Base-by-base conservation (phyloP, 2,888 invertebrate genomes). In the Orthosia cruda region DNA sequence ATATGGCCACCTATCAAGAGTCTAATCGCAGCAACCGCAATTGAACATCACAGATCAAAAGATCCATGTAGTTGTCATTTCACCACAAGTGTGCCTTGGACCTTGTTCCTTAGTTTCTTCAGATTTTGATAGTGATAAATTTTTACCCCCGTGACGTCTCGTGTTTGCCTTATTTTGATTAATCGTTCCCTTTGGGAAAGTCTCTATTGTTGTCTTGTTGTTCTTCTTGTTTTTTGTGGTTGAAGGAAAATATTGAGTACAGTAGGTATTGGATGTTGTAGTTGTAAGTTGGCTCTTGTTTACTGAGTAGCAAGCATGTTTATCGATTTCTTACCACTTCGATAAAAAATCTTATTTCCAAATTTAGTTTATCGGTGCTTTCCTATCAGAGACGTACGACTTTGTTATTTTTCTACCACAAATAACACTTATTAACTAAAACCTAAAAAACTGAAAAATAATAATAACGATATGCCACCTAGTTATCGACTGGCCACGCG, bases 81-180 rank as follows among this genome's bases (percentile, higher is more conserved):
- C 26, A 50, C 49, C 45, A 32, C 55, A 26, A 80, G 16, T 68
- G n/a, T 68, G 15, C 49, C 16, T 62, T 20, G 1, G 18, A 62
- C 23, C 47, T 61, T 54, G 61, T 55, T 72, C 54, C 20, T 26
- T 83, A 87, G 87, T 88, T 89, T 89, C 88, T 90, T 89, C 89
- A 87, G 86, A 88, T 89, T 71, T 89, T 91, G 91, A 91, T 88
- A 89, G 87, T 93, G 92, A 93, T 93, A 91, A 93, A 93, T 93
- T 90, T 87, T 81, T 88, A 81, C 76, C 84, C 78, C 71, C 73
- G 79, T 89, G 92, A 93, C 91, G 89, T 90, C 89, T 90, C 88
- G 81, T 89, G 91, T 92, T 91, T 91, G 89, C 89, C 87, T 89
- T 85, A 88, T 79, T 87, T 82, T 92, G 92, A 93, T 93, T 89